Base-by-base conservation (phyloP, 2,113 vertebrate genomes). In the Aspiorhynchus laticeps region DNA sequence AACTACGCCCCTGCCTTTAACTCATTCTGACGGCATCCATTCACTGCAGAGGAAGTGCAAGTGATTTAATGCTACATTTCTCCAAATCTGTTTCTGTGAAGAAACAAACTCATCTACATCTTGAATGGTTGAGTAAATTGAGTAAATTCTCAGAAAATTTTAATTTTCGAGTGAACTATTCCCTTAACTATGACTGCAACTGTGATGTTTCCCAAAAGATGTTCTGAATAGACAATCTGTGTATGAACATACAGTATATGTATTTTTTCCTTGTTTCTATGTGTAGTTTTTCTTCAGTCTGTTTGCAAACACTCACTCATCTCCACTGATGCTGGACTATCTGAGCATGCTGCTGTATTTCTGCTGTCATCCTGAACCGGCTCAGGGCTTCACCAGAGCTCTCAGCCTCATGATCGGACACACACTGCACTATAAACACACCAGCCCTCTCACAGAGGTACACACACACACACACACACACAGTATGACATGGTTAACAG, bases 231-330 rank as follows among this genome's bases (percentile, higher is more conserved):
- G 3, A 26, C 9, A 69, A 38, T 78, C 28, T 43, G 56, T 69
- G 36, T 75, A 28, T 73, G 17, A 46, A 46, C 33, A 38, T 15
- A 43, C 41, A 43, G 41, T 43, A 21, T 10, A 19, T 56, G 3
- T 69, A 26, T 63, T 73, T 46, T 75, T 36, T 67, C 5, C 80
- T 67, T 67, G 65, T n/a, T n/a, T 78, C 14, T 85, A 51, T 81
- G 36, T 87, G 10, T 75, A 99, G 98, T 96, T 98, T 90, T 97
- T 99, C 91, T 98, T 98, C 87, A 91, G 86, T 83, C 73, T 99
- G 81, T 98, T 99, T 95, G 95, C 91, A 1, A 94, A 96, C 92
- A 90, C 36, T 43, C 90, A 90, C 46, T 78, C 87, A 51, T 87
- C 91, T 0, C 94, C 94, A 1, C 88, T 95, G 11, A 90, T 80